Conservation (phyloP, 2,888 invertebrate genomes). For the Micropterix aruncella region DNA sequence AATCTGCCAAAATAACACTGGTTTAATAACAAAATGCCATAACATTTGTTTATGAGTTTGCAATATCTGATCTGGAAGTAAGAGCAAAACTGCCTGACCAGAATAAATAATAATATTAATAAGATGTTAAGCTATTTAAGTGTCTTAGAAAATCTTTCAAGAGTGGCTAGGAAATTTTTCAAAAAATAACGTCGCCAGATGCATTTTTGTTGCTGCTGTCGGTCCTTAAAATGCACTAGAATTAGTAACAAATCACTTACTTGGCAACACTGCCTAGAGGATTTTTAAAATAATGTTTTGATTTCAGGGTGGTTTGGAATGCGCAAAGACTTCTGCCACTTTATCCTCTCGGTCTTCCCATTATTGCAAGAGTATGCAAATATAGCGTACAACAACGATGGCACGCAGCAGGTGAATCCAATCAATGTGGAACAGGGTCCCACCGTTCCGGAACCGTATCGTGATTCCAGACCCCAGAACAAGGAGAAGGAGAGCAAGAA, state of each 20-base stretch:
- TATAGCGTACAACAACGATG: conserved; percentile 78
- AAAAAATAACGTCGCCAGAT: too few relatives aligned
- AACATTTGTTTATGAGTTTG: too few relatives aligned
- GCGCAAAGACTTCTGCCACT: conserved; percentile 93
- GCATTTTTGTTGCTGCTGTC: conserved; percentile 3
- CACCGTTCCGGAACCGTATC: conserved; percentile 28
- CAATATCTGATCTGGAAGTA: too few relatives aligned
- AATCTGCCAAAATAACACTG: too few relatives aligned
- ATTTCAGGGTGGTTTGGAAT: conserved; percentile 97
- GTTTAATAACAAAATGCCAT: too few relatives aligned
- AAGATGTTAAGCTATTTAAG: too few relatives aligned
- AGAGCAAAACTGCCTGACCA: too few relatives aligned
- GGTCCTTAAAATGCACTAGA: conserved; percentile 3
- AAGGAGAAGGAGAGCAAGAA: conserved; percentile 44
- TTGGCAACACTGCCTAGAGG: too few relatives aligned
- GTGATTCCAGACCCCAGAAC: conserved; percentile 28
- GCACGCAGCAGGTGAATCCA: conserved; percentile 23
- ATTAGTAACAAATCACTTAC: not conserved
- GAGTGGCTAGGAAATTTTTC: too few relatives aligned
- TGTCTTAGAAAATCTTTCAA: too few relatives aligned
- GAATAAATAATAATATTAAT: too few relatives aligned
- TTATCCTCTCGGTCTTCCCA: conserved; percentile 88
- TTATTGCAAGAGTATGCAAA: conserved; percentile 96
- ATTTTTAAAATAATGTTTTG: too few relatives aligned
- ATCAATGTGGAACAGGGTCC: conserved; percentile 26